These are phyloP conservation scores for Venustoraphidia nigricollis DNA, from an alignment of 2,888 invertebrate genomes.

Conservation along the genomic window DNA sequence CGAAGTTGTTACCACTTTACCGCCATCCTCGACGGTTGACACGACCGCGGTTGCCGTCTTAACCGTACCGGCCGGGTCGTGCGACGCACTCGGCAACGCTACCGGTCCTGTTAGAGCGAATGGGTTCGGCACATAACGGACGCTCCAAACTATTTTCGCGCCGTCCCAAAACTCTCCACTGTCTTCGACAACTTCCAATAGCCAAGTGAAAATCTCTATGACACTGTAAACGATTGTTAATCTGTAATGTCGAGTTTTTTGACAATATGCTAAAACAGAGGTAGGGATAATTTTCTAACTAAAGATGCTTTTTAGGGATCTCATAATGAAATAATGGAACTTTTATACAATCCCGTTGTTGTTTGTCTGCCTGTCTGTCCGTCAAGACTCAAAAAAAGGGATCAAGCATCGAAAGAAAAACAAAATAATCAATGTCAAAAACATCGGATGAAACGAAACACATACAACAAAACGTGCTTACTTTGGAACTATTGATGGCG, in stretches of 20 bases:
- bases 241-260: too few relatives aligned
- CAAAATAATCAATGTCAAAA: too few relatives aligned
- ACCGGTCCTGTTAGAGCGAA: constrained; percentile 18
- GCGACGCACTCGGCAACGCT: constrained; percentile 9
- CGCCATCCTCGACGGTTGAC: constrained; percentile 14
- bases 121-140: constrained; percentile 53
- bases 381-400: too few relatives aligned
- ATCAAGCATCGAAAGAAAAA: too few relatives aligned
- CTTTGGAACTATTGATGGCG: constrained; percentile 15
- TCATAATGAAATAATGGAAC: too few relatives aligned
- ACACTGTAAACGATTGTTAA: constrained; percentile 25
- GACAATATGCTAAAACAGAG: too few relatives aligned
- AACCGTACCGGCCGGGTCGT: constrained; percentile 13
- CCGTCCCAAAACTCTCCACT: constrained; percentile 62
- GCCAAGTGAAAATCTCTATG: constrained; percentile 82
- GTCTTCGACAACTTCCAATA: constrained; percentile 75
- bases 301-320: too few relatives aligned
- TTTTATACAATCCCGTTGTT: too few relatives aligned
- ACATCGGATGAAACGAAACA: too few relatives aligned
- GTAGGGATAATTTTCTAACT: too few relatives aligned
- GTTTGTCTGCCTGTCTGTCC: too few relatives aligned
- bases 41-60: constrained; percentile 18
- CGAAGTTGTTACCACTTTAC: background rate
- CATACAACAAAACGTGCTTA: constrained; percentile 13
- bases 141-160: constrained; percentile 77